Conservation (phyloP, 2,888 invertebrate genomes). For the Congeria kusceri region DNA sequence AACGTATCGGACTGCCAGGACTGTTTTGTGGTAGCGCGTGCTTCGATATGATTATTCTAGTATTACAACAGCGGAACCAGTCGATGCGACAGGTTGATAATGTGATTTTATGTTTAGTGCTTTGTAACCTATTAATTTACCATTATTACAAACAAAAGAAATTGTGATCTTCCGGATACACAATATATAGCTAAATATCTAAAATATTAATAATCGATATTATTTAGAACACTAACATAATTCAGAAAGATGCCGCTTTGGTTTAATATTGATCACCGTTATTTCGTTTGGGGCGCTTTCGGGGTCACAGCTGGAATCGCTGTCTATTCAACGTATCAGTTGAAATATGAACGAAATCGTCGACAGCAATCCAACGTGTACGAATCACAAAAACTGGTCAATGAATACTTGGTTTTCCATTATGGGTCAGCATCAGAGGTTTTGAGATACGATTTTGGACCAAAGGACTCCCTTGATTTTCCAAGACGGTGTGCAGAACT, state of each 20-base stretch:
- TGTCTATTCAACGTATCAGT: slow-evolving; percentile 71
- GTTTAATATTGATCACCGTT: slow-evolving; percentile 75
- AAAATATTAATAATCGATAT: too few species aligned
- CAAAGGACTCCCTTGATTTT: slow-evolving; percentile 80
- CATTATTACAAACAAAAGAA: too few species aligned
- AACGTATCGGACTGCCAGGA: too few species aligned
- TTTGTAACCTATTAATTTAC: too few species aligned
- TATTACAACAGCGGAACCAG: too few species aligned
- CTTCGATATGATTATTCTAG: too few species aligned
- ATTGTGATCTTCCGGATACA: too few species aligned
- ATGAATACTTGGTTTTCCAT: slow-evolving; percentile 83
- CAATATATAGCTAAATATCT: too few species aligned
- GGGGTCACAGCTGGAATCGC: slow-evolving; percentile 74
- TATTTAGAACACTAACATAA: neutral
- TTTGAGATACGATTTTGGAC: slow-evolving; percentile 78
- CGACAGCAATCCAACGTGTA: slow-evolving; percentile 72
- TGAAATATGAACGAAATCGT: slow-evolving; percentile 55
- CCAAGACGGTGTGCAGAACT: slow-evolving; percentile 83
- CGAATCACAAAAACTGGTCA: slow-evolving; percentile 79
- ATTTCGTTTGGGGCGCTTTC: slow-evolving; percentile 66
- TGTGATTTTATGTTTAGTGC: too few species aligned
- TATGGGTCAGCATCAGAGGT: slow-evolving; percentile 79
- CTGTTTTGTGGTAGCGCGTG: too few species aligned
- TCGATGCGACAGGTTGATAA: too few species aligned
- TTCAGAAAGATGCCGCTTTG: slow-evolving; percentile 65